These are phyloP conservation scores for Limnothrissa miodon DNA, from an alignment of 2,113 vertebrate species.

Conservation along the genomic window DNA sequence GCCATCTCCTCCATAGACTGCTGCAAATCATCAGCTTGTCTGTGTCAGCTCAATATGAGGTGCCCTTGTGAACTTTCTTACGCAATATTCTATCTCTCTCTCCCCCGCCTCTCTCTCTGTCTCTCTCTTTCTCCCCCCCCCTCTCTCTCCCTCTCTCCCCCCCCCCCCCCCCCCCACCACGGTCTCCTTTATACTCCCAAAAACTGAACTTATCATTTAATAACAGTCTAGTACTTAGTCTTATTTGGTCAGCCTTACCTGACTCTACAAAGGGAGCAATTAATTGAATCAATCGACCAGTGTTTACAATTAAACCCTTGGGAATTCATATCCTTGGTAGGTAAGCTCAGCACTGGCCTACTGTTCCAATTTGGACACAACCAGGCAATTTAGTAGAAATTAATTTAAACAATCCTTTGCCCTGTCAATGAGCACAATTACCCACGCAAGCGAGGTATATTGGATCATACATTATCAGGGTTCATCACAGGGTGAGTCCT, in stretches of 20 bases:
- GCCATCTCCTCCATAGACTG: conserved; percentile 49
- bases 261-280: conserved; percentile 33
- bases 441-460: conserved; percentile 21
- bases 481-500: conserved; percentile 23
- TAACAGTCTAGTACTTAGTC: neutral
- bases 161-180: neutral
- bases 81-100: conserved; percentile 34
- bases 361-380: conserved; percentile 35
- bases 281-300: conserved; percentile 43
- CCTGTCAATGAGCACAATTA: conserved; percentile 19
- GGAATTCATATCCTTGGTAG: conserved; percentile 39
- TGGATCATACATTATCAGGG: conserved; percentile 41
- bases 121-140: conserved; percentile 6
- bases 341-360: conserved; percentile 26
- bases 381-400: conserved; percentile 40
- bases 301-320: conserved; percentile 39
- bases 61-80: conserved; percentile 56
- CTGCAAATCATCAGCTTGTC: conserved; percentile 68
- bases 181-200: neutral
- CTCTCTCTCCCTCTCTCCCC: neutral
- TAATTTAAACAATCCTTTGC: conserved; percentile 32
- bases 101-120: neutral
- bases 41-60: conserved; percentile 53
- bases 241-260: neutral
- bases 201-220: conserved; percentile 6